These are phyloP conservation scores for Ardeotis arabs DNA, from an alignment of 2,113 vertebrate genomes.

Conservation along the genomic window DNA sequence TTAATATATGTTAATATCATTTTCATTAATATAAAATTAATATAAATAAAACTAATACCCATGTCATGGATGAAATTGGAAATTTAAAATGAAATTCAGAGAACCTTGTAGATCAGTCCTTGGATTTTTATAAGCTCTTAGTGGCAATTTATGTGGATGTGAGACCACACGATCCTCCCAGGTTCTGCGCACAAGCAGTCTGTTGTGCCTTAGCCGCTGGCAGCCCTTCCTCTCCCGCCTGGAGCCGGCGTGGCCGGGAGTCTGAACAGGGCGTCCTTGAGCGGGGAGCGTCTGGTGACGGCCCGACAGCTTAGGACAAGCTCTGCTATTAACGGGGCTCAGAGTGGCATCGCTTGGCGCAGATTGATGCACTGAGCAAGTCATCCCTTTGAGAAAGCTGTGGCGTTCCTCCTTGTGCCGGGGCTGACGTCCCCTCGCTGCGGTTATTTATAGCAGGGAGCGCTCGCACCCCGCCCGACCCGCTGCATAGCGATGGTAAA, in stretches of 20 bases:
- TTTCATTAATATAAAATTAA: background rate
- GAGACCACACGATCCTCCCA: background rate
- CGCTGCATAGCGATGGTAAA: accelerated
- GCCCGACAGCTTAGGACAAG: background rate
- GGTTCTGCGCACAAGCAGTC: background rate
- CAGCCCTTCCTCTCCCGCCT: background rate
- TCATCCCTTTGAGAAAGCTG: background rate
- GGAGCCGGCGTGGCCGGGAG: accelerated
- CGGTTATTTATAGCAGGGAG: background rate
- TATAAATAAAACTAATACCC: background rate
- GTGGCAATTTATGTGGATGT: background rate
- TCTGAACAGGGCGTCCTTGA: background rate
- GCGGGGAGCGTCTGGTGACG: background rate
- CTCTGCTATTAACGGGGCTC: background rate
- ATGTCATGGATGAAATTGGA: background rate
- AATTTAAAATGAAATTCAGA: background rate
- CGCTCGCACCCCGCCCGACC: background rate
- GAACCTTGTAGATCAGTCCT: background rate
- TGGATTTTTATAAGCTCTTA: background rate
- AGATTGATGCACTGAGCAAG: background rate
- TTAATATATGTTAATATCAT: background rate
- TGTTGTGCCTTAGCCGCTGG: background rate
- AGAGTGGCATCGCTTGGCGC: background rate
- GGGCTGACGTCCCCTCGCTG: accelerated
- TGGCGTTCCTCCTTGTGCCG: background rate